Evolutionary conservation across 2,797 vertebrate species (phyloP), one percentile per base, ranked within the genome.

Genomic region (Xenops minutus): DNA sequence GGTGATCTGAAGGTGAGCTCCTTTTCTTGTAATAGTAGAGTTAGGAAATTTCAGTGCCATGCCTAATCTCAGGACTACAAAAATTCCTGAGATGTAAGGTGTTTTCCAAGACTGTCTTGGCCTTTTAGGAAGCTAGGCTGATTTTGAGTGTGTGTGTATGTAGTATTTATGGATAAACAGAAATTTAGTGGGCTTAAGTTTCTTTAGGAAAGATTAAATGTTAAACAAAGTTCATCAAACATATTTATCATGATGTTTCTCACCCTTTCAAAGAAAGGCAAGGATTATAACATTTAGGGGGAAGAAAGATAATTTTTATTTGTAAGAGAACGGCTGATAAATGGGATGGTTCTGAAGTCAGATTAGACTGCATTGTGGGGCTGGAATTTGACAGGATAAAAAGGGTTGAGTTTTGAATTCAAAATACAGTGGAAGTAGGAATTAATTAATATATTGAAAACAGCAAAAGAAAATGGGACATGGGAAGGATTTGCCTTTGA

Each of bases 371-470:
- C 46, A 59, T 0, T 27, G 15, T 52, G 36, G 6, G 14, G 16
- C 36, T 78, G 55, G 77, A 91, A 75, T 92, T 79, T 76, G 18
- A 63, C 29, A 48, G 44, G 27, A 59, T 61, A 44, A 86, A 73
- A 67, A 78, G 12, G 21, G 8, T 63, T 88, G 85, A 79, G 41
- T 89, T 94, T 91, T 87, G 34, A 55, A 81, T 85, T 79, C 27
- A 29, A 61, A 49, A 32, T 81, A 62, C n/a, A 90, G 59, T 72
- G 34, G 64, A 78, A 88, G 55, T 44, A 44, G 83, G 61, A 93
- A 79, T 71, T 86, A 74, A 68, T 93, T 88, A 81, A 67, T 92
- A 67, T 26, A 84, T 30, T 94, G 56, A 77, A 89, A 93, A 67
- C 10, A 68, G 49, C 46, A 88, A 69, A 73, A 34, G 29, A 69